Evolutionary conservation across 2,888 invertebrate genomes (phyloP).

Genomic region (Dolichomitus sp.): DNA sequence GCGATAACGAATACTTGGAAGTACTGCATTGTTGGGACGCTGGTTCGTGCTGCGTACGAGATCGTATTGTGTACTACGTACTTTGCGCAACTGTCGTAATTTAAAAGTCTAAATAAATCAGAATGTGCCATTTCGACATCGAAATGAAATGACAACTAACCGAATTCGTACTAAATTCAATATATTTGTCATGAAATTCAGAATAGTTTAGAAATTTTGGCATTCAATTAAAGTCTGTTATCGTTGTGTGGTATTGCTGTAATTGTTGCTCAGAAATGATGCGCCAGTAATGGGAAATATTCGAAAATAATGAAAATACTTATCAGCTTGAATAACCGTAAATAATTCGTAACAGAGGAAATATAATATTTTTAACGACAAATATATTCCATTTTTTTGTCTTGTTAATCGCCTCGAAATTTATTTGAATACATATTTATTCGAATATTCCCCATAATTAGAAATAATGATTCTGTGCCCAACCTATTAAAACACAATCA

Average conservation of each 20-base stretch:
- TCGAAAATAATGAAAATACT: neutral
- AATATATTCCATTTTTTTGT: neutral
- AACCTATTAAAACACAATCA: neutral
- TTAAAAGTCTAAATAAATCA: conserved; percentile 11
- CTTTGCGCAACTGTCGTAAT: neutral
- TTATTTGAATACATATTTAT: neutral
- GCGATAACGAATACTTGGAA: conserved; percentile 36
- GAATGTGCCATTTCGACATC: neutral
- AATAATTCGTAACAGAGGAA: no score
- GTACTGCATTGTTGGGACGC: neutral
- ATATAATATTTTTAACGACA: no score
- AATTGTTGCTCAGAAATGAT: neutral
- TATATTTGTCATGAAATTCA: neutral
- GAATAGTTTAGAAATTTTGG: conserved; percentile 4
- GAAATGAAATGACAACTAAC: conserved; percentile 2
- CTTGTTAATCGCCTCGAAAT: neutral
- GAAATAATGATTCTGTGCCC: neutral
- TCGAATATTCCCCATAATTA: neutral
- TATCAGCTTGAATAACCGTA: neutral
- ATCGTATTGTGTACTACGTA: neutral
- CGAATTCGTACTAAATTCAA: neutral
- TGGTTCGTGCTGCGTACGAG: neutral
- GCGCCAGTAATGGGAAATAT: neutral
- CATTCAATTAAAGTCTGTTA: neutral
- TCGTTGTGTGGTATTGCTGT: neutral